These are phyloP conservation scores for Anolis apletophallus DNA, from an alignment of 2,797 vertebrate genomes.

Conservation along the genomic window DNA sequence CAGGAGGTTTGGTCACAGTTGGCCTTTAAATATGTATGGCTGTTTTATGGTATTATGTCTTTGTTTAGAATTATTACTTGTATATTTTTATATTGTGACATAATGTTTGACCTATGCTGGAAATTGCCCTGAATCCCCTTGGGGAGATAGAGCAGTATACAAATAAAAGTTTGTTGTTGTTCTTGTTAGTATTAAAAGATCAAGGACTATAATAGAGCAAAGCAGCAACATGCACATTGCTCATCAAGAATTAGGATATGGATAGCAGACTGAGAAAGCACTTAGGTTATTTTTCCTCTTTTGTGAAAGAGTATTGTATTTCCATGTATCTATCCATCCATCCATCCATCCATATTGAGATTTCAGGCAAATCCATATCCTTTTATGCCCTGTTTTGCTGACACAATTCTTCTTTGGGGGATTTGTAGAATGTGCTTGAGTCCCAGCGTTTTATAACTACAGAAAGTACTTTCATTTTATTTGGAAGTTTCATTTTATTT, in stretches of 20 bases:
- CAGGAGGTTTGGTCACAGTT: no score
- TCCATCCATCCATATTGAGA: background rate
- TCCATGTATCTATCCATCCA: background rate
- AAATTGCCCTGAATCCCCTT: no score
- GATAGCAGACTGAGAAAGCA: background rate
- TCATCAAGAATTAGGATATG: background rate
- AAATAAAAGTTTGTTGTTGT: no score
- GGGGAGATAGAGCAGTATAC: no score
- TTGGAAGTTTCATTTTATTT: conserved; percentile 54
- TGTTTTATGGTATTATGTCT: no score
- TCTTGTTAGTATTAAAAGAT: no score
- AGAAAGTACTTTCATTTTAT: conserved; percentile 45
- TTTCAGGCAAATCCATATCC: background rate
- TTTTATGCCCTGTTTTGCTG: background rate
- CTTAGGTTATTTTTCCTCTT: background rate
- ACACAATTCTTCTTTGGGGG: background rate
- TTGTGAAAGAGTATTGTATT: background rate
- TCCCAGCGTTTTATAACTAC: conserved; percentile 71
- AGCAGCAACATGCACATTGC: background rate
- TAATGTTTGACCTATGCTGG: no score
- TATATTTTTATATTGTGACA: no score
- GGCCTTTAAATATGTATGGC: no score
- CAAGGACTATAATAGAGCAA: background rate
- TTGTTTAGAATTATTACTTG: no score
- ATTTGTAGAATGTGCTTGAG: conserved; percentile 47